Percentiles rank a stretch among this genome's conserved stretches.
phyloP scores from a whole-genome alignment of 2,888 invertebrate genomes.

The Ectemnius cavifrons region DNA sequence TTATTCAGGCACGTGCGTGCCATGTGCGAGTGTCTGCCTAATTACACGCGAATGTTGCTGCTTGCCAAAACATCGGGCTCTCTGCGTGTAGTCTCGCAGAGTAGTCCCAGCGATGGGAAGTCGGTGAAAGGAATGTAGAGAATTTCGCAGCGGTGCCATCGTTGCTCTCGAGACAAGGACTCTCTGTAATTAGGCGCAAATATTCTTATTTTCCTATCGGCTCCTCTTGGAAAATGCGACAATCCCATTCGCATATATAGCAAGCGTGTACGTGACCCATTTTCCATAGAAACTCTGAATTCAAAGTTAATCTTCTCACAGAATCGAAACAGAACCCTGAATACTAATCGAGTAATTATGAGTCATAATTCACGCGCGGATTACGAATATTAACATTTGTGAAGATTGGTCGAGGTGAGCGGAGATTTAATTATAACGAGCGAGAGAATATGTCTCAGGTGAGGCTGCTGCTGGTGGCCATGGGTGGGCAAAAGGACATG shows the following conservation, averaged over 20 bases:
- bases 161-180: too few species aligned
- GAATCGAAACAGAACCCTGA: too few species aligned
- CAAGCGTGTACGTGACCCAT: slow-evolving; percentile 1
- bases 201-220: not conserved
- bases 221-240: slow-evolving; percentile 5
- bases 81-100: not conserved
- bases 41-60: slow-evolving; percentile 35
- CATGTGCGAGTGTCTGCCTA: slow-evolving; percentile 56
- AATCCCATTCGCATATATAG: slow-evolving; percentile 44
- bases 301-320: too few species aligned
- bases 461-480: slow-evolving; percentile 34
- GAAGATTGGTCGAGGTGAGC: slow-evolving; percentile 6
- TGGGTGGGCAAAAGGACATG: slow-evolving; percentile 46
- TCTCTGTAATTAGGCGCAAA: too few species aligned
- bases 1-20: slow-evolving; percentile 59
- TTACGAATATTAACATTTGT: too few species aligned
- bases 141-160: too few species aligned
- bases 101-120: too few species aligned
- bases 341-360: too few species aligned
- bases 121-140: too few species aligned
- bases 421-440: slow-evolving; percentile 59
- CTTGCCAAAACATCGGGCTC: slow-evolving; percentile 16
- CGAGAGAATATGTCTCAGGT: slow-evolving; percentile 49
- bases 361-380: too few species aligned
- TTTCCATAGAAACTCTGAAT: too few species aligned